Conservation (phyloP, 37 sponge, comb jelly and placozoan species). For the Haliclona indistincta region DNA sequence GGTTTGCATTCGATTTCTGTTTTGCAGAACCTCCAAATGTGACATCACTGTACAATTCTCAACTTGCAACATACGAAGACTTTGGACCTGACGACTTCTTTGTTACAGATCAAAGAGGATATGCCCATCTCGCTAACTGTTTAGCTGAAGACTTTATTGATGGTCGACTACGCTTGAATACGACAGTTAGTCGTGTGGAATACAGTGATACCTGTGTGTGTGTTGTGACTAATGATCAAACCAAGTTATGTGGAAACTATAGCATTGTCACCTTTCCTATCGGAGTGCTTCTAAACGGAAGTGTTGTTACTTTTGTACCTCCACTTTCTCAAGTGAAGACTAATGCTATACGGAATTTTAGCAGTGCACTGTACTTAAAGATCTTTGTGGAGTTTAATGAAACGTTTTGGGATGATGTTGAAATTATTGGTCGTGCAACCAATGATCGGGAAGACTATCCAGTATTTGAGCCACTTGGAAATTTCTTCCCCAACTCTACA, state of each 20-base stretch:
- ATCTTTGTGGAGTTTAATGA: constrained; percentile 16
- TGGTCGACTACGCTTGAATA: neutral
- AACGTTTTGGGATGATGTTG: constrained; percentile 25
- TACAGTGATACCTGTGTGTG: constrained; percentile 21
- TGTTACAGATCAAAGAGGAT: constrained; percentile 35
- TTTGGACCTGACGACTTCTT: constrained; percentile 31
- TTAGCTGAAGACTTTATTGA: constrained; percentile 22
- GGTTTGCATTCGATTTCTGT: constrained; percentile 35
- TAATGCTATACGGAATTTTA: neutral
- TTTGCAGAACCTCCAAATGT: constrained; percentile 10
- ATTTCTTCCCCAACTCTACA: constrained; percentile 19
- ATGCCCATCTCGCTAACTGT: neutral
- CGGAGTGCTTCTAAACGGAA: neutral
- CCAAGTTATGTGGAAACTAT: neutral
- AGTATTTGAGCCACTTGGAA: constrained; percentile 24
- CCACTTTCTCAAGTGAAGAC: constrained; percentile 18
- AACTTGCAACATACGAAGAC: neutral
- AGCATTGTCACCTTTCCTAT: constrained; percentile 1
- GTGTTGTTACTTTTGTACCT: constrained; percentile 27
- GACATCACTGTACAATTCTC: constrained; percentile 2
- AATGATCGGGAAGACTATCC: neutral
- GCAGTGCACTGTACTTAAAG: constrained; percentile 13
- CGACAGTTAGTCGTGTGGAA: neutral
- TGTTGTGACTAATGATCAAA: neutral
- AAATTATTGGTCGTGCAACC: constrained; percentile 11